Evolutionary conservation across 2,888 invertebrate genomes (phyloP), one percentile per base, ranked within the genome.

Genomic region (Spisula solida): DNA sequence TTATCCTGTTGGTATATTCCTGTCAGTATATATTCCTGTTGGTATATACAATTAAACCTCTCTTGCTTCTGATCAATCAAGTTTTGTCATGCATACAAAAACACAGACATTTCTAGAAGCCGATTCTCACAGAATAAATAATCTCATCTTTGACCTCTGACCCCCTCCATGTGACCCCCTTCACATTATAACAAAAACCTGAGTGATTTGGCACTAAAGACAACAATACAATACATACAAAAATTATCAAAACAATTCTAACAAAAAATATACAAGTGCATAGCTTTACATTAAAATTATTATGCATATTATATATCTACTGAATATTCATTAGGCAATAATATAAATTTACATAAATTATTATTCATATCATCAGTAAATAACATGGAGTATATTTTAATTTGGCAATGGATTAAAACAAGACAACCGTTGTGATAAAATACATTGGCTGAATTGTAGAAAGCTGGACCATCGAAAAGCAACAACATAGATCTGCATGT

Each of bases 131-230:
- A 41, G 0, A 34, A 55, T 81, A 41, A 31, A 55, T 51, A 31
- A 25, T 31, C 55, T 81, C 31, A 81, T 2, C 25, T 16, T 81
- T 16, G 25, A 81, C 31, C 12, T 81, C 55, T 55, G 29, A 25
- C 29, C n/a, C 41, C 29, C n/a, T n/a, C n/a, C n/a, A n/a, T n/a
- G n/a, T n/a, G n/a, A n/a, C n/a, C 41, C 29, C n/a, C 4, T 81
- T 31, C 31, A 55, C 81, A 81, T 47, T 25, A 80, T 80, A 70
- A 70, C 55, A 66, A 48, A 47, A 86, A 48, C 90, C 88, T 88
- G 90, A 88, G 88, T 87, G 47, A 84, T 90, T 90, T 90, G 90
- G 90, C 90, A 90, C 88, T 90, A 88, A 41, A 55, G 80, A 81
- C 83, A 56, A 31, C 60, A 86, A 84, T 55, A 90, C 78, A 70